Conservation (phyloP, 2,797 vertebrate species). For the Pipistrellus nathusii region DNA sequence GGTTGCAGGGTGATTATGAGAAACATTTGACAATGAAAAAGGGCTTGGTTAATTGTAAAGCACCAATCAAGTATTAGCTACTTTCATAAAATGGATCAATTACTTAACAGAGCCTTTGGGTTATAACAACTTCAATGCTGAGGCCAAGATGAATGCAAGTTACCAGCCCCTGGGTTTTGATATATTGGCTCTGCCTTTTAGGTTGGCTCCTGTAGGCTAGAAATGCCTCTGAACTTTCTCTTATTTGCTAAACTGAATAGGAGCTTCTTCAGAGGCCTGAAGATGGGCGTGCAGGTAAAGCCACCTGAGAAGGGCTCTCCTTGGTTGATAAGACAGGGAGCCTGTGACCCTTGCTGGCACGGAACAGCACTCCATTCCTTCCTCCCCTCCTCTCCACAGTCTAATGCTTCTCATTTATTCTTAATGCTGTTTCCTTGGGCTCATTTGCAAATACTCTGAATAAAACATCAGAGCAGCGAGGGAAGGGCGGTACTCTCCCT, state of each 20-base stretch:
- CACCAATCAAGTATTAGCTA: neutral
- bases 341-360: neutral
- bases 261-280: neutral
- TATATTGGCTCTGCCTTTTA: neutral
- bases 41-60: neutral
- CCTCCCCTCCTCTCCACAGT: neutral
- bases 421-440: conserved; percentile 74
- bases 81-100: neutral
- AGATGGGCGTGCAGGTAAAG: neutral
- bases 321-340: neutral
- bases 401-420: conserved; percentile 78
- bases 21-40: neutral
- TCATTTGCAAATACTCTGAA: conserved; percentile 79
- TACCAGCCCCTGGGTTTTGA: neutral
- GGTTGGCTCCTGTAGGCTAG: neutral
- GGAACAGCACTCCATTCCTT: neutral
- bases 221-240: conserved; percentile 22
- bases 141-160: neutral
- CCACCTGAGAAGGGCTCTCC: neutral
- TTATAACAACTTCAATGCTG: neutral
- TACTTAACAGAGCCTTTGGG: neutral
- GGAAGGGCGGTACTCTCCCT: neutral
- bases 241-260: neutral
- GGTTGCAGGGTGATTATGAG: neutral
- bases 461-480: conserved; percentile 75